Base-by-base conservation (phyloP, 2,888 invertebrate species). In the Homarus gammarus region DNA sequence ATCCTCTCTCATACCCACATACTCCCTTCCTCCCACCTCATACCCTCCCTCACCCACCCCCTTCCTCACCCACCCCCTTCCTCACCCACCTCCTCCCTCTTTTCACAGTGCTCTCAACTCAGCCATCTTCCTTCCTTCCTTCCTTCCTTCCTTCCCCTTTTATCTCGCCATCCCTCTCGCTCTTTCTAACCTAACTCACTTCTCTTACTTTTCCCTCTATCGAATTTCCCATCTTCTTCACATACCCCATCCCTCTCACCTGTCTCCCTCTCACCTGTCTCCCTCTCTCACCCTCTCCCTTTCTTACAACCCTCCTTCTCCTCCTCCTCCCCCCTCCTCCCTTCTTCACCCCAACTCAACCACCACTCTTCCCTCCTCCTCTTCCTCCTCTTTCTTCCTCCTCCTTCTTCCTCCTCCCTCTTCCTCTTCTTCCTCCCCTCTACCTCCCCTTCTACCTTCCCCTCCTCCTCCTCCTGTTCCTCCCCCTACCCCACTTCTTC, bases 301-400 rank as follows among this genome's bases (percentile, higher is more conserved):
- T 15, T 15, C 49, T 8, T 15, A 15, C 49, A 8, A 8, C 8
- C 49, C 8, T 49, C 15, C 15, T 49, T 56, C 56, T 22, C 18
- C 22, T 56, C 1, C 15, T 15, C 56, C 22, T 56, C 18, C 3
- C 44, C 44, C 12, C 8, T 12, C 1, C 6, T 44, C 31, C 27
- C 64, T 64, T 18, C 64, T 8, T n/a, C 1, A 64, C 18, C 31
- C 15, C 2, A 36, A 27, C 36, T 10, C 49, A n/a, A n/a, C n/a
- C n/a, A n/a, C 77, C 49, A 36, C 44, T 44, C 36, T 77, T 31
- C 49, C 75, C 38, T 44, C 40, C 70, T 73, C n/a, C n/a, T n/a
- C n/a, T 49, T n/a, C 38, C 22, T 33, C 1, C 2, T 44, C 5
- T n/a, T n/a, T n/a, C n/a, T n/a, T n/a, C 10, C 10, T 44, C 44